Evolutionary conservation across 2,113 vertebrate genomes (phyloP).

Genomic region (Dermatemys mawii): DNA sequence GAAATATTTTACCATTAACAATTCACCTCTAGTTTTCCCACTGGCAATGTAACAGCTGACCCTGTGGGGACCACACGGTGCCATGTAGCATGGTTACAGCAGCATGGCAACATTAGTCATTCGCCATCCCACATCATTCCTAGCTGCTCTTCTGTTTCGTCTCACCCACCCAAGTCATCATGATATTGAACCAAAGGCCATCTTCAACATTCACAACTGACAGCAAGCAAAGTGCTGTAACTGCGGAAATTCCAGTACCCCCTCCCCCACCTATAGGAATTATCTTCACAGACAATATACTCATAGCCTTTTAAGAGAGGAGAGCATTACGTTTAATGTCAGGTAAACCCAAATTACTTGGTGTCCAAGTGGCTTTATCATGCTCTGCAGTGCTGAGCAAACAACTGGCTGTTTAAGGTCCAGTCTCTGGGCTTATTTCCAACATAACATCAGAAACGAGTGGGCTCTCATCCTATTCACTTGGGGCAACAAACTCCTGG

Average conservation of each 20-base stretch:
- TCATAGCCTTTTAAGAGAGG: background rate
- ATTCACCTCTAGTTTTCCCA: background rate
- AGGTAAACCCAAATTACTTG: background rate
- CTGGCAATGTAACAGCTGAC: background rate
- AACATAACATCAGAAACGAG: background rate
- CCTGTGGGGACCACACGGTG: background rate
- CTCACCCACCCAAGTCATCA: background rate
- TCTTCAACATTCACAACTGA: background rate
- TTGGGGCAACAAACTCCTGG: background rate
- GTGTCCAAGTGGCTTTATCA: background rate
- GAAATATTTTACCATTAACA: background rate
- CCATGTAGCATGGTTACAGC: background rate
- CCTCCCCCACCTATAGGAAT: background rate
- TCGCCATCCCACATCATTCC: background rate
- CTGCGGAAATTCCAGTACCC: background rate
- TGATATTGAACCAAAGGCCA: background rate
- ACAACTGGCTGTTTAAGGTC: fast-evolving
- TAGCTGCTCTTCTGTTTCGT: background rate
- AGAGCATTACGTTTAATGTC: background rate
- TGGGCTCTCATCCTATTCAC: fast-evolving
- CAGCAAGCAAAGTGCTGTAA: background rate
- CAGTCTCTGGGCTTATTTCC: background rate
- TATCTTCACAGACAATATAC: background rate
- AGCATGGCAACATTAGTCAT: background rate
- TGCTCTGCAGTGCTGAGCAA: background rate